phyloP scores from a whole-genome alignment of 1,140 invertebrate species.

The Propsilocerus akamusi region DNA sequence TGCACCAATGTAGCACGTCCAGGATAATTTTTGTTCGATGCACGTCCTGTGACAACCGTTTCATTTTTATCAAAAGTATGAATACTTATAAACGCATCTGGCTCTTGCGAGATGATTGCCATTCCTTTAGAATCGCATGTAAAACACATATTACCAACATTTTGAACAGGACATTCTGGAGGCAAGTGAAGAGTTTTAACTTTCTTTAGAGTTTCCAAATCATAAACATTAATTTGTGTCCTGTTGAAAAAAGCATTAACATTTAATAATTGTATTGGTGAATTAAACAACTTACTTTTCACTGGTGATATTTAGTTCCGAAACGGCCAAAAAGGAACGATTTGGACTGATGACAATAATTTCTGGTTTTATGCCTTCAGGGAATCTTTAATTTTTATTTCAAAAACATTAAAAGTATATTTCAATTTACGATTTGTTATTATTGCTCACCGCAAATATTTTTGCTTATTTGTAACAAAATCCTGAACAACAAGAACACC shows the following conservation, averaged over 20 bases:
- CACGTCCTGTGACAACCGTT: conserved; percentile 42
- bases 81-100: conserved; percentile 51
- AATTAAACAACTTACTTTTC: not conserved
- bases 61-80: conserved; percentile 61
- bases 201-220: conserved; percentile 32
- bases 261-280: conserved; percentile 5
- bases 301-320: conserved; percentile 11
- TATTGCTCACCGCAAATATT: conserved; percentile 26
- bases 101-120: conserved; percentile 43
- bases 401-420: conserved; percentile 6
- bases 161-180: conserved; percentile 23
- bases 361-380: conserved; percentile 15
- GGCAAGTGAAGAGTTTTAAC: conserved; percentile 33
- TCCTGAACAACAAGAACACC: conserved; percentile 38
- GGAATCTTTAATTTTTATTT: conserved; percentile 9
- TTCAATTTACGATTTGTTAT: conserved; percentile 27
- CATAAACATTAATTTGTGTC: conserved; percentile 35
- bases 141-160: conserved; percentile 46
- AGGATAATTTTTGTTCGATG: conserved; percentile 30
- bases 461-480: conserved; percentile 26
- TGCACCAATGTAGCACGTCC: conserved; percentile 18
- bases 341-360: conserved; percentile 18
- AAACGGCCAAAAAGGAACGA: conserved; percentile 18
- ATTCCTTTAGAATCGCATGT: conserved; percentile 53
- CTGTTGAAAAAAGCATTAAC: conserved; percentile 21